These are phyloP conservation scores for Spodoptera littoralis DNA, from an alignment of 2,888 invertebrate species.

Conservation along the genomic window DNA sequence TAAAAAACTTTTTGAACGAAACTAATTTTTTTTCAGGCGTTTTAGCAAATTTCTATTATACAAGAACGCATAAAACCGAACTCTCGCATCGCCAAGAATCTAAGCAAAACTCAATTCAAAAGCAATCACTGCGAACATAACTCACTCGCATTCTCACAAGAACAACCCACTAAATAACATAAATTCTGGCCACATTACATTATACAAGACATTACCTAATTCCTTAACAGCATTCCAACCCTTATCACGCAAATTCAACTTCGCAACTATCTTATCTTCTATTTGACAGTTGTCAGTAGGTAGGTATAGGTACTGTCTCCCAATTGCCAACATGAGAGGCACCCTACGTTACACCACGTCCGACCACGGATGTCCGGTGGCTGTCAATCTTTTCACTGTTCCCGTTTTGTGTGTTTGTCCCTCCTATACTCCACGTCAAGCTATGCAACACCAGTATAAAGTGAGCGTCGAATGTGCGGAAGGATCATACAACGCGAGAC, in stretches of 20 bases:
- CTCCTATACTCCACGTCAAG: slow-evolving; percentile 3
- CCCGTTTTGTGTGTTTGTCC: slow-evolving; percentile 53
- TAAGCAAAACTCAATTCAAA: too few species aligned
- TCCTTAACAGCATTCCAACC: slow-evolving; percentile 8
- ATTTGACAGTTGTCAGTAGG: slow-evolving; percentile 23
- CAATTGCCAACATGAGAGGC: slow-evolving; percentile 44
- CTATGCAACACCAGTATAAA: too few species aligned
- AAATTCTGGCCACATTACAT: slow-evolving; percentile 6
- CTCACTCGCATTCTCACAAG: too few species aligned
- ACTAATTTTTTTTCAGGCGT: too few species aligned
- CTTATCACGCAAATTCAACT: slow-evolving; percentile 11
- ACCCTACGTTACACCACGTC: slow-evolving; percentile 60
- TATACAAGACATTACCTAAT: slow-evolving; percentile 1
- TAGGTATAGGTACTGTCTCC: slow-evolving; percentile 23
- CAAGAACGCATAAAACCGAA: too few species aligned
- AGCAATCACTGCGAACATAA: too few species aligned
- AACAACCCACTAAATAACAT: not conserved
- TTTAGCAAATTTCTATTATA: too few species aligned
- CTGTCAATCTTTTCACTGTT: slow-evolving; percentile 68
- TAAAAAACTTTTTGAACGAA: too few species aligned
- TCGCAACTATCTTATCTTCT: slow-evolving; percentile 33
- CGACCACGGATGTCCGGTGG: slow-evolving; percentile 65
- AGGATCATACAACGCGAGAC: too few species aligned
- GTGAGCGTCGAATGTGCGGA: too few species aligned
- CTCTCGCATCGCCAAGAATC: too few species aligned